phyloP scores from a whole-genome alignment of 2,797 vertebrate genomes.

The Emydoidea blandingii region DNA sequence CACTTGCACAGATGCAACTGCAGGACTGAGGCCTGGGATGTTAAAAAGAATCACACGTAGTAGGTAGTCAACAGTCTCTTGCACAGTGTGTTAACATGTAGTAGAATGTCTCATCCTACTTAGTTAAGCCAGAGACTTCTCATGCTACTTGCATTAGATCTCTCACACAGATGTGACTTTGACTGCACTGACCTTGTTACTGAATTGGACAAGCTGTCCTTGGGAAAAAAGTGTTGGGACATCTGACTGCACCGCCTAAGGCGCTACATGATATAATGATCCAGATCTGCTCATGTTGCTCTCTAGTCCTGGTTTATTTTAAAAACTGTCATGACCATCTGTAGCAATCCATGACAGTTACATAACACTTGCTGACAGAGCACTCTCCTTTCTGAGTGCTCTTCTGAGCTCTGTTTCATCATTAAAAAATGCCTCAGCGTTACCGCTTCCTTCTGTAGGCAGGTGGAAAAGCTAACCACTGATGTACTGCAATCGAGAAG shows the following conservation, averaged over 20 bases:
- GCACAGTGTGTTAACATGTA: neutral
- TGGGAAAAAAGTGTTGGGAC: neutral
- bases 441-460: neutral
- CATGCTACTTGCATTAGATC: neutral
- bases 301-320: neutral
- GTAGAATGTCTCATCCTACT: neutral
- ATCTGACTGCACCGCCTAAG: neutral
- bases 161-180: neutral
- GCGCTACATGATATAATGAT: neutral
- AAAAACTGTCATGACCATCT: neutral
- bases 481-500: accelerated
- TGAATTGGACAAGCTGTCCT: neutral
- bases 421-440: neutral
- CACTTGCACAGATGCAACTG: conserved; percentile 26
- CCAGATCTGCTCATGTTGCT: neutral
- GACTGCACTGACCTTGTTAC: neutral
- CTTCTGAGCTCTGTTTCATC: neutral
- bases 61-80: neutral
- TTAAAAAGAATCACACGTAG: neutral
- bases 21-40: conserved; percentile 13
- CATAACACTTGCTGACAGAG: neutral
- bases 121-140: neutral
- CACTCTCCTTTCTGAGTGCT: neutral
- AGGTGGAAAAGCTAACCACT: neutral
- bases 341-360: neutral